Percentiles rank a stretch among this genome's conserved stretches.
phyloP scores from a whole-genome alignment of 2,888 invertebrate genomes.

The Oasisia sp. region DNA sequence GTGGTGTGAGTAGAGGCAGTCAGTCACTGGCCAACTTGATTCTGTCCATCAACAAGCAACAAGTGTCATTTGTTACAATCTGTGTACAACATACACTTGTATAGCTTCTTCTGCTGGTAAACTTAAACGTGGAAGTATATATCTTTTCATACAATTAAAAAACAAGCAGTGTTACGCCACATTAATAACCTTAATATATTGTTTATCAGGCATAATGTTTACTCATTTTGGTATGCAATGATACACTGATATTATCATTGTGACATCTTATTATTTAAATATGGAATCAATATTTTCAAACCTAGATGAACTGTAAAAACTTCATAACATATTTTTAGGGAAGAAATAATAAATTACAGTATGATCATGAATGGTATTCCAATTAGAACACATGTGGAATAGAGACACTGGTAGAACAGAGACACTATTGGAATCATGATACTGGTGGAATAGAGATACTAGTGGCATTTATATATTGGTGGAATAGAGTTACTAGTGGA shows the following conservation, averaged over 20 bases:
- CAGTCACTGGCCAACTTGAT: constrained; percentile 38
- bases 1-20: constrained; percentile 38
- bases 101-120: not conserved
- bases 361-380: not conserved
- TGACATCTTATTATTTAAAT: not conserved
- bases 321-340: not conserved
- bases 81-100: not conserved
- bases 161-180: not conserved
- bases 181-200: not conserved
- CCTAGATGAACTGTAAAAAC: not conserved
- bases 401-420: not conserved
- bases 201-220: not conserved
- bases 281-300: not conserved
- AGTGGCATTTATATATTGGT: no score
- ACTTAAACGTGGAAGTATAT: no score
- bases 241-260: not conserved
- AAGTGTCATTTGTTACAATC: not conserved
- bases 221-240: not conserved
- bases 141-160: not conserved
- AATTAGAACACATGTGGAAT: not conserved
- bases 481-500: no score
- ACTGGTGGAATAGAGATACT: not conserved
- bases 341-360: not conserved
- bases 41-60: constrained; percentile 24
- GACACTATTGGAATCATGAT: not conserved